Evolutionary conservation across 2,113 vertebrate genomes (phyloP).

Genomic region (Periophthalmodon schlosseri): DNA sequence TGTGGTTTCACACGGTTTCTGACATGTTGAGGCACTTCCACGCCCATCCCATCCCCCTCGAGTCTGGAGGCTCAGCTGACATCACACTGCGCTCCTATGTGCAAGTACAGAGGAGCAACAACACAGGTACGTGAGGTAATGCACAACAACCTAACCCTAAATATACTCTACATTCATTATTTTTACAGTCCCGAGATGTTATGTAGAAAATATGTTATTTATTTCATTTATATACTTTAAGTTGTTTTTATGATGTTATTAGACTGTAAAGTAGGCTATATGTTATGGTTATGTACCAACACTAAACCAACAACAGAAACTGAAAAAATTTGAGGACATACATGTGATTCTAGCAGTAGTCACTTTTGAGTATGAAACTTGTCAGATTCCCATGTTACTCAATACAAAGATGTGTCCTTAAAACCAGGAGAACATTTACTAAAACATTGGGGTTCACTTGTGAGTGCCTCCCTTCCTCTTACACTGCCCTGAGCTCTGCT

Average conservation of each 20-base stretch:
- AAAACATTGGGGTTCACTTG: constrained; percentile 12
- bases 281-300: no score
- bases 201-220: not conserved
- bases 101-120: constrained; percentile 78
- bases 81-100: constrained; percentile 95
- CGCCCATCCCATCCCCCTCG: constrained; percentile 92
- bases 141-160: not conserved
- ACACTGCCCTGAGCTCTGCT: constrained; percentile 36
- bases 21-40: constrained; percentile 99
- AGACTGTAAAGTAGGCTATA: no score
- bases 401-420: constrained; percentile 9
- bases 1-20: constrained; percentile 97
- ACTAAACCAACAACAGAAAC: no score
- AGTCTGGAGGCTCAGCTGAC: constrained; percentile 93
- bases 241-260: no score
- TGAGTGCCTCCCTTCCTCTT: constrained; percentile 27
- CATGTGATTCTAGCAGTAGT: not conserved
- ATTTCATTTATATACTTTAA: not conserved
- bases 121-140: constrained; percentile 73
- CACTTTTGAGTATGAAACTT: not conserved
- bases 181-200: not conserved
- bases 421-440: not conserved
- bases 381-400: not conserved
- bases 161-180: not conserved
- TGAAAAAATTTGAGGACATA: no score